These are phyloP conservation scores for Tragelaphus buxtoni DNA, from an alignment of 2,113 vertebrate genomes.

Conservation along the genomic window DNA sequence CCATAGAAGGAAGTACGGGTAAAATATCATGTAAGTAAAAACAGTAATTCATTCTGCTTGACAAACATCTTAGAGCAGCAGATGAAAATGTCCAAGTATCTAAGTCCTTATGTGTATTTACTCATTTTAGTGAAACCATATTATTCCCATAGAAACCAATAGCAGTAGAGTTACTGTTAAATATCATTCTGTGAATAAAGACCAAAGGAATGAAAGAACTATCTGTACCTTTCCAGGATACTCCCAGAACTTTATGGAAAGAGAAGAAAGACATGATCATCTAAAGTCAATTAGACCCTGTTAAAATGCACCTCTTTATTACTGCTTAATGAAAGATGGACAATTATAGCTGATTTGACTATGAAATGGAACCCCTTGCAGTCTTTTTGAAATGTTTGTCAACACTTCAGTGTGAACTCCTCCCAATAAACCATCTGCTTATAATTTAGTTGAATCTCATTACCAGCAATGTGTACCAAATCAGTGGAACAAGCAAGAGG, in stretches of 20 bases:
- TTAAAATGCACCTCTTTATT: slow-evolving; percentile 19
- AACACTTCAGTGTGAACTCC: not conserved
- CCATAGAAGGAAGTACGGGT: not conserved
- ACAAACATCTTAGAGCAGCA: not conserved
- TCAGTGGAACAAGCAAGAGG: not conserved
- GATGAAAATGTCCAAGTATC: not conserved
- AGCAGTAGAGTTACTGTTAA: not conserved
- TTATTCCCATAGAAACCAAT: not conserved
- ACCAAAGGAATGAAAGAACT: not conserved
- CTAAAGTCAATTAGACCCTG: not conserved
- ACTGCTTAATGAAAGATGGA: slow-evolving; percentile 1
- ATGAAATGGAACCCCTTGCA: not conserved
- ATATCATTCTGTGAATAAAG: slow-evolving; percentile 3
- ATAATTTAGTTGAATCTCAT: slow-evolving; percentile 11
- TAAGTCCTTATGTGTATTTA: not conserved
- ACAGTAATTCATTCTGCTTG: not conserved
- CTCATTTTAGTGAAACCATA: not conserved
- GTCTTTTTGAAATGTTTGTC: slow-evolving; percentile 19
- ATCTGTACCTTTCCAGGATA: not conserved
- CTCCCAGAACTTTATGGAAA: not conserved
- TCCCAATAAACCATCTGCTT: slow-evolving; percentile 30
- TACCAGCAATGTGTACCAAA: not conserved
- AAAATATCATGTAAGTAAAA: not conserved
- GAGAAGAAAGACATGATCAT: not conserved
- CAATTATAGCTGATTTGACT: not conserved